These are phyloP conservation scores for Cryptomyrus ogoouensis DNA, from an alignment of 2,113 vertebrate genomes.

Conservation along the genomic window DNA sequence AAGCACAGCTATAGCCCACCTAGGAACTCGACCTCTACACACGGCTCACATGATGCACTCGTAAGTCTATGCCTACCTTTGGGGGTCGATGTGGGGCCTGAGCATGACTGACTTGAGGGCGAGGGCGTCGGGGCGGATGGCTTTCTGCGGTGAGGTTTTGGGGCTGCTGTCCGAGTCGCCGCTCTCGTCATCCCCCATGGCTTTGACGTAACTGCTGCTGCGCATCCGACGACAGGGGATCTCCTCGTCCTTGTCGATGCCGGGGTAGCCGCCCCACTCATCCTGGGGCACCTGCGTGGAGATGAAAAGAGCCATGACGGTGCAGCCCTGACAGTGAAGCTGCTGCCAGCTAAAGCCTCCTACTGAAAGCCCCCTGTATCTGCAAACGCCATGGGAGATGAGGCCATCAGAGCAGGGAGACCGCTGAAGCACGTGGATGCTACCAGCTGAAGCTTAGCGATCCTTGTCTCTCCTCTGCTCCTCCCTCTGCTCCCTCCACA, in stretches of 20 bases:
- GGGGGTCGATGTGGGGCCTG: constrained; percentile 79
- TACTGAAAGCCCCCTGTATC: background rate
- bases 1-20: background rate
- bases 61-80: constrained; percentile 69
- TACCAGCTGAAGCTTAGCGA: constrained; percentile 18
- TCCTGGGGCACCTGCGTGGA: constrained; percentile 87
- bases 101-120: constrained; percentile 79
- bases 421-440: background rate
- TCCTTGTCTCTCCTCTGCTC: background rate
- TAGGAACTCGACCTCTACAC: background rate
- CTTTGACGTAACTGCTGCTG: constrained; percentile 97
- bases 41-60: background rate
- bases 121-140: constrained; percentile 77
- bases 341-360: background rate
- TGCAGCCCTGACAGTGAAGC: background rate
- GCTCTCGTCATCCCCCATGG: constrained; percentile 96
- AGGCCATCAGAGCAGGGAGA: background rate
- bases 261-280: constrained; percentile 87
- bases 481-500: background rate
- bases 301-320: background rate
- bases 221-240: constrained; percentile 94
- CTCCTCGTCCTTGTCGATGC: constrained; percentile 80
- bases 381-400: background rate
- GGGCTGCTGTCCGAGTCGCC: constrained; percentile 91
- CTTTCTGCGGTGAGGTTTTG: constrained; percentile 80